These are phyloP conservation scores for Bacillus rossius DNA, from an alignment of 1,140 invertebrate species.

Conservation along the genomic window DNA sequence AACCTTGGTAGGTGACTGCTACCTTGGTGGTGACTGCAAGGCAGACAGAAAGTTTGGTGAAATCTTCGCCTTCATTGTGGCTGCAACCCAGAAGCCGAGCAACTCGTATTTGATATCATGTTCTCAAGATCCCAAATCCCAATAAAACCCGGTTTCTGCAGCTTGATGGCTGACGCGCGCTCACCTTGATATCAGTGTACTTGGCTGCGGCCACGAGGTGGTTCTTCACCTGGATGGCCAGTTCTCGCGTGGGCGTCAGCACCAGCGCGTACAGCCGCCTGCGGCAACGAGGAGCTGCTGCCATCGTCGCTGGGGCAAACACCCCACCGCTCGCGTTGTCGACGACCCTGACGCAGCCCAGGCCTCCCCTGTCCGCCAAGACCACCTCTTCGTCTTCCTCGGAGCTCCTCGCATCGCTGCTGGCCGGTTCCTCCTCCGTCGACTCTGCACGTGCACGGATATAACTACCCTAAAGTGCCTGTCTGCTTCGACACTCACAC, in stretches of 20 bases:
- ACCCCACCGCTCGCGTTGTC: slow-evolving; percentile 48
- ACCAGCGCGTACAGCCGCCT: slow-evolving; percentile 68
- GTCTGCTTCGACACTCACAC: too few relatives aligned
- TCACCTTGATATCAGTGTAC: slow-evolving; percentile 65
- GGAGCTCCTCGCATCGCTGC: not conserved
- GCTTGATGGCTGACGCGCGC: too few relatives aligned
- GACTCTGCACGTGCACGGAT: not conserved
- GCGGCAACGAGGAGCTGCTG: too few relatives aligned
- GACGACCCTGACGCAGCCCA: slow-evolving; percentile 56
- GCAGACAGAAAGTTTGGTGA: too few relatives aligned
- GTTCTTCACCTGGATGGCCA: slow-evolving; percentile 89
- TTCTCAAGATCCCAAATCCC: too few relatives aligned
- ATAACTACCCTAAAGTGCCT: too few relatives aligned
- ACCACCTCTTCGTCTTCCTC: slow-evolving; percentile 28
- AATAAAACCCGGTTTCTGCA: too few relatives aligned
- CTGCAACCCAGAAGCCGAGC: too few relatives aligned
- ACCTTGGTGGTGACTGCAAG: too few relatives aligned
- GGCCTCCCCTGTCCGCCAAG: slow-evolving; percentile 33
- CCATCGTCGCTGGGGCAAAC: not conserved
- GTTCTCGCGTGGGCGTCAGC: slow-evolving; percentile 90
- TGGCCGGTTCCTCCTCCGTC: slow-evolving; percentile 30
- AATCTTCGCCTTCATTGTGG: too few relatives aligned
- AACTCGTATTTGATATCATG: too few relatives aligned
- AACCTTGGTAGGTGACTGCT: too few relatives aligned
- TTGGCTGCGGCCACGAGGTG: slow-evolving; percentile 77